These are phyloP conservation scores for Choristoneura rosaceana DNA, from an alignment of 2,888 invertebrate species.

Conservation along the genomic window DNA sequence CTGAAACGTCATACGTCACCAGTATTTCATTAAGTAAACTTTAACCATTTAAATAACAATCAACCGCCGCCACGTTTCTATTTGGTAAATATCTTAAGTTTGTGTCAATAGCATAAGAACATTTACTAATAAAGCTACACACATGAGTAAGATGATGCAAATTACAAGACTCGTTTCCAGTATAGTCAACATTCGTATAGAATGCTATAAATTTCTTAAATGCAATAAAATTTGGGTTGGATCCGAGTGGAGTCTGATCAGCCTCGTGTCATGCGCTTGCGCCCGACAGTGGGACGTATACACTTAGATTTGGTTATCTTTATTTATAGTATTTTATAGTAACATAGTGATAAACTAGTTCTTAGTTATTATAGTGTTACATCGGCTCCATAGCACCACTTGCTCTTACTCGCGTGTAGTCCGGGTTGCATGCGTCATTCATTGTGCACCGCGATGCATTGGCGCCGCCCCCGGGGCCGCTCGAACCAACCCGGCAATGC, in stretches of 20 bases:
- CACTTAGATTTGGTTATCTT: background rate
- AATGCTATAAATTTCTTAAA: background rate
- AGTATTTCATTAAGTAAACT: background rate
- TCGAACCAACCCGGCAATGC: slow-evolving; percentile 42
- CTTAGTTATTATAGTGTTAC: slow-evolving; percentile 58
- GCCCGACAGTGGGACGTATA: background rate
- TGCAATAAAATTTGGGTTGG: background rate
- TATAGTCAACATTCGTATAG: slow-evolving; percentile 2
- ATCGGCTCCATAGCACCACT: slow-evolving; percentile 83
- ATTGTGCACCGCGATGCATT: slow-evolving; percentile 52
- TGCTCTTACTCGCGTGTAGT: slow-evolving; percentile 77
- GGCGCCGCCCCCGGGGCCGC: slow-evolving; percentile 43
- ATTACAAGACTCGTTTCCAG: slow-evolving; percentile 7
- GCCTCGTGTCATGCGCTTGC: background rate
- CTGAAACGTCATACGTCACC: background rate
- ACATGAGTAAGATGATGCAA: background rate
- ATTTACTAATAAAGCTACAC: slow-evolving; percentile 6
- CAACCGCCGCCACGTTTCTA: slow-evolving; percentile 5
- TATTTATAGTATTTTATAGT: background rate
- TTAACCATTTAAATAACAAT: slow-evolving; percentile 11
- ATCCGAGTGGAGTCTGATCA: background rate
- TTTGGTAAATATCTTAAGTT: slow-evolving; percentile 18
- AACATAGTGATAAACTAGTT: slow-evolving; percentile 32
- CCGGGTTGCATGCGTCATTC: slow-evolving; percentile 58
- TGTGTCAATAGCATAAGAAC: slow-evolving; percentile 15